These are phyloP conservation scores for Enteromius paludinosus DNA, from an alignment of 2,797 vertebrate species.

Conservation along the genomic window DNA sequence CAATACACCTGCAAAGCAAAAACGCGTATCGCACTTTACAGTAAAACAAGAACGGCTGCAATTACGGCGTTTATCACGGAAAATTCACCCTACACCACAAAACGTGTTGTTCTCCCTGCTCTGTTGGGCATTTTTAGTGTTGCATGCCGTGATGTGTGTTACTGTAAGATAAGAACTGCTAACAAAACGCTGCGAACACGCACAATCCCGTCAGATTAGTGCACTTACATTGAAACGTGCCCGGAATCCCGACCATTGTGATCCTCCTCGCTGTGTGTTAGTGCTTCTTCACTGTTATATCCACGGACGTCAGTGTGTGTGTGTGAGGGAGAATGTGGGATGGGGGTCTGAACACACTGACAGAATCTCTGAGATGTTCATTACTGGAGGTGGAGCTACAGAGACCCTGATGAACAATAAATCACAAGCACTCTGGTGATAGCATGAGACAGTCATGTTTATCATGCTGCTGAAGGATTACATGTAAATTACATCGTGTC, in stretches of 20 bases:
- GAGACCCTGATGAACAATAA: background rate
- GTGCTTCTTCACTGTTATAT: background rate
- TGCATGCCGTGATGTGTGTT: too few relatives aligned
- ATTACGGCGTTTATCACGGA: too few relatives aligned
- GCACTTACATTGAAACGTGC: slow-evolving; percentile 70
- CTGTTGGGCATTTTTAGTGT: background rate
- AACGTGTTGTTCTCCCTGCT: background rate
- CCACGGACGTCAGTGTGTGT: background rate
- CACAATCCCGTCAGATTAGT: background rate
- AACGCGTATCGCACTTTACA: background rate
- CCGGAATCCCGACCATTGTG: slow-evolving; percentile 73
- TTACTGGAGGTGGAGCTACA: slow-evolving; percentile 27
- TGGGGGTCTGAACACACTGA: slow-evolving; percentile 6
- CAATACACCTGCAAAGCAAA: background rate
- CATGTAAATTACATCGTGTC: background rate
- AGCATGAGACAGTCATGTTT: background rate
- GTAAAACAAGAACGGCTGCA: background rate
- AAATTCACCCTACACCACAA: background rate
- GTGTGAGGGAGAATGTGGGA: background rate
- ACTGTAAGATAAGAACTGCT: background rate
- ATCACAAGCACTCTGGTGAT: background rate
- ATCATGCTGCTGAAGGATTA: background rate
- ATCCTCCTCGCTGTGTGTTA: slow-evolving; percentile 3
- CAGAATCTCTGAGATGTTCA: background rate
- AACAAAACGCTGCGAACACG: background rate